Evolutionary conservation across 2,888 invertebrate species (phyloP).

Genomic region (Selenia dentaria): DNA sequence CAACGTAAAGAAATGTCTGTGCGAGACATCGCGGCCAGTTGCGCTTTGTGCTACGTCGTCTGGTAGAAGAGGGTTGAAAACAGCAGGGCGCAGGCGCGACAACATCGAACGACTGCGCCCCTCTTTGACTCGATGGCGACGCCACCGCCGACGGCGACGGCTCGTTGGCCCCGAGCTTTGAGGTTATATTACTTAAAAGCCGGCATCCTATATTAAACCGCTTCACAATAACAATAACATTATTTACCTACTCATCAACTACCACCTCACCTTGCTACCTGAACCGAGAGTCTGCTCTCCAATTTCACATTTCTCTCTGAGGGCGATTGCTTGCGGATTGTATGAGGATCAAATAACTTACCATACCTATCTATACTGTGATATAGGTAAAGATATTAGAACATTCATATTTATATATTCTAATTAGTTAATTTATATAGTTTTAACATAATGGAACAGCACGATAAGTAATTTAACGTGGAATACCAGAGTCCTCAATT

Average conservation of each 20-base stretch:
- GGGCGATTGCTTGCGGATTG: conserved; percentile 13
- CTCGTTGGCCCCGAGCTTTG: conserved; percentile 62
- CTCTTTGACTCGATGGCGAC: conserved; percentile 47
- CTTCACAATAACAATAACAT: conserved; percentile 71
- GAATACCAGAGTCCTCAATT: too few relatives aligned
- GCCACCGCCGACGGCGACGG: conserved; percentile 39
- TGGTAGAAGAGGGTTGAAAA: conserved; percentile 38
- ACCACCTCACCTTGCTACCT: conserved; percentile 42
- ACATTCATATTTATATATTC: too few relatives aligned
- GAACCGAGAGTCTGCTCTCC: conserved; percentile 19
- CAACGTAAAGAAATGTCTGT: conserved; percentile 54
- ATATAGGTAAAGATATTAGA: too few relatives aligned
- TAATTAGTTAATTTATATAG: too few relatives aligned
- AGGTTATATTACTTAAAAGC: conserved; percentile 77
- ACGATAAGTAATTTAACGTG: too few relatives aligned
- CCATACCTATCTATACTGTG: too few relatives aligned
- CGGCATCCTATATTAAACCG: conserved; percentile 61
- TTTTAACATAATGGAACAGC: too few relatives aligned
- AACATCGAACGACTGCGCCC: conserved; percentile 79
- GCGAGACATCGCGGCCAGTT: conserved; percentile 61
- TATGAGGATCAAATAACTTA: too few relatives aligned
- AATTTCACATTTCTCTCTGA: conserved; percentile 16
- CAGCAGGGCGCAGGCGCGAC: conserved; percentile 68
- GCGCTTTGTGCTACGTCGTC: conserved; percentile 72
- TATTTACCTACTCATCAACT: conserved; percentile 51